Conservation (phyloP, 2,797 vertebrate species). For the Sphenopsis melanotis region DNA sequence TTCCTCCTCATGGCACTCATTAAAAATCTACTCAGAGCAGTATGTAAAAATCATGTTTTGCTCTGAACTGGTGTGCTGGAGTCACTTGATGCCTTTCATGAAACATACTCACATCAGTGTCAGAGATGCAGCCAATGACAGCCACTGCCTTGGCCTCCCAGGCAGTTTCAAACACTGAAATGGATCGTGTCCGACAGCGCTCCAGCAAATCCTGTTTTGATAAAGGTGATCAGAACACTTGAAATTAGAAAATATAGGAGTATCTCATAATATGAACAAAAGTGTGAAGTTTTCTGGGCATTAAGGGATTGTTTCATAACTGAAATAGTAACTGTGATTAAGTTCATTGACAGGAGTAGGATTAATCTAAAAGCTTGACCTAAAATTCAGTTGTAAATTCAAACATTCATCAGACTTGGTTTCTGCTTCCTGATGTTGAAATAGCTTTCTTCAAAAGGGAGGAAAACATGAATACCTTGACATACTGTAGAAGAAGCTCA, state of each 20-base stretch:
- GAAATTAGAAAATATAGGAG: neutral
- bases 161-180: conserved; percentile 88
- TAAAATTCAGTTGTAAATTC: neutral
- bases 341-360: neutral
- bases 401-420: neutral
- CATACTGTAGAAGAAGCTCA: conserved; percentile 89
- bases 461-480: conserved; percentile 79
- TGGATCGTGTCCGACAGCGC: conserved; percentile 84
- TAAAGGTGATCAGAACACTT: neutral
- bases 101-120: conserved; percentile 83
- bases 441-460: neutral
- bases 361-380: neutral
- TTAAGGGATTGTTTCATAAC: neutral
- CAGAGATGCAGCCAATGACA: conserved; percentile 86
- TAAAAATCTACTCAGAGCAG: neutral
- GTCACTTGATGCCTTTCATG: neutral
- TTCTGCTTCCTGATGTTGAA: neutral
- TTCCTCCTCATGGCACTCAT: neutral
- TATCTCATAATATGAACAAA: neutral
- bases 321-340: neutral
- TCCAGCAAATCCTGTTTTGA: conserved; percentile 85
- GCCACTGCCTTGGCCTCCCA: conserved; percentile 97
- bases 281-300: rapidly evolving
- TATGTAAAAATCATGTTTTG: neutral
- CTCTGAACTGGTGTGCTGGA: neutral